Evolutionary conservation across 2,888 invertebrate genomes (phyloP), one percentile per base, ranked within the genome.

Genomic region (Polydrusus pterygomalis): DNA sequence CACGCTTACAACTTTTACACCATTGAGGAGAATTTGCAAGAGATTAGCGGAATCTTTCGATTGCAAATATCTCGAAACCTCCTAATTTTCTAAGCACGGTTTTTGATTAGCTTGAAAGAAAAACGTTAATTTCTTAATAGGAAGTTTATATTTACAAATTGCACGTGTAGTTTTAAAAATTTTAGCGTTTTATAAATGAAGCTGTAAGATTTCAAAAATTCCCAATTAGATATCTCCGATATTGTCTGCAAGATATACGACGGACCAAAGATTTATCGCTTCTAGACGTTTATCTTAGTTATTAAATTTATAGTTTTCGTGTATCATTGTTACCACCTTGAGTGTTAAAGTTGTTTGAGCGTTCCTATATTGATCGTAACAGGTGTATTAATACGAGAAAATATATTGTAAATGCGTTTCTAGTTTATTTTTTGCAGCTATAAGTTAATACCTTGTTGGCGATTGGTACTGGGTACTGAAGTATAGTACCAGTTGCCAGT

Each of bases 241-340:
- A 74, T 74, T 70, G 77, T 79, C 77, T 75, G 70, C 71, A 68
- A 72, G 75, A 75, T 77, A 75, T 73, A 77, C 77, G 75, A 77
- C 49, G 63, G 67, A 69, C 49, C 38, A 49, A 71, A 73, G 76
- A 79, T 79, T 79, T 79, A 79, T 79, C 54, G 71, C 63, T 74
- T 71, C 70, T 74, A 74, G 75, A 70, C 75, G 45, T 69, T 38
- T 69, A 69, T 69, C 68, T 69, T 20, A 58, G 68, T 43, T 69
- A 69, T 69, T 69, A 69, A 69, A 58, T 69, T 69, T 69, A 69
- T 69, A 67, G 67, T 67, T 54, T 67, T 67, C 51, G 38, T n/a
- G 67, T 54, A 67, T 67, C 67, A 67, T 67, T 67, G 67, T 67
- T 67, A 67, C 67, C 67, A 67, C 67, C 67, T 67, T 67, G 40